phyloP scores from a whole-genome alignment of 2,888 invertebrate genomes.

The Sinodicranocentrus sp. region DNA sequence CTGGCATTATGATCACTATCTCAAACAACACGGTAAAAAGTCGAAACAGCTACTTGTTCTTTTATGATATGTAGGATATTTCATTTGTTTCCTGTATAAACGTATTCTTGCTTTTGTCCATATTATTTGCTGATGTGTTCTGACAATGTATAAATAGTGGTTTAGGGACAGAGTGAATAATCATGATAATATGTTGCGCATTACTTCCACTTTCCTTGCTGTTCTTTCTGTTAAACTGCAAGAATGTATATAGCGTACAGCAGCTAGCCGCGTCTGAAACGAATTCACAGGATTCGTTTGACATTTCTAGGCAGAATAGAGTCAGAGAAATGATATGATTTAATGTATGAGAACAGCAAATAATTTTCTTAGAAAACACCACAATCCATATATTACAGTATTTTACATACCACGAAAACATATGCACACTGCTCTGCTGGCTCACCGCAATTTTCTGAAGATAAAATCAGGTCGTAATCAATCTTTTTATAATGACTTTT shows the following conservation, averaged over 20 bases:
- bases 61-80: constrained; percentile 44
- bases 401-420: no score
- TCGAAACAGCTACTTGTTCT: constrained; percentile 2
- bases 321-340: neutral
- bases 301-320: constrained; percentile 8
- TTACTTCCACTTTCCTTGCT: neutral
- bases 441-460: constrained; percentile 44
- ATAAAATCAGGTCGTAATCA: constrained; percentile 67
- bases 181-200: constrained; percentile 34
- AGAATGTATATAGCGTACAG: neutral
- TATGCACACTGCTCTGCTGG: neutral
- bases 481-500: constrained; percentile 67
- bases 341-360: no score
- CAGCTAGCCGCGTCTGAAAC: neutral
- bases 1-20: constrained; percentile 55
- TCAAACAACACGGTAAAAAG: constrained; percentile 30
- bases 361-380: no score
- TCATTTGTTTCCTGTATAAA: constrained; percentile 42
- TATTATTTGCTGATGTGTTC: constrained; percentile 6
- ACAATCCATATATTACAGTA: neutral
- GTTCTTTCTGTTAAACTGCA: neutral
- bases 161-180: constrained; percentile 26
- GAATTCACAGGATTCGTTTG: neutral
- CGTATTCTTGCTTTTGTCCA: no score
- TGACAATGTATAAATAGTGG: constrained; percentile 7